Evolutionary conservation across 2,113 vertebrate genomes (phyloP), one percentile per base, ranked within the genome.

Genomic region (Scomber scombrus): DNA sequence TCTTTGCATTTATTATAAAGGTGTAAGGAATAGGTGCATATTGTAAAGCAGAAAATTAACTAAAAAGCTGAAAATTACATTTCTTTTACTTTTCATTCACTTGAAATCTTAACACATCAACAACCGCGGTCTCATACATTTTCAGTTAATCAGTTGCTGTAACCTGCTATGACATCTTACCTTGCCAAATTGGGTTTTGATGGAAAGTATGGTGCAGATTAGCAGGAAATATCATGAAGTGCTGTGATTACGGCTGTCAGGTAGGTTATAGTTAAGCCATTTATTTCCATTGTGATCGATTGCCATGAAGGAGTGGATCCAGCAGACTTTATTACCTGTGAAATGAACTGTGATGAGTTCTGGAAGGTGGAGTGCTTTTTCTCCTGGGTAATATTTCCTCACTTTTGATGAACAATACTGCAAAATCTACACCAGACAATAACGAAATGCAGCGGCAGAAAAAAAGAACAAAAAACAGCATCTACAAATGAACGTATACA

Each of bases 321-420:
- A 29, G 71, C 78, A 73, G 81, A 86, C 87, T 87, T 88, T 88
- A 92, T 91, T 90, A 90, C 88, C 85, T 86, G 82, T 86, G 82
- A 91, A 92, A 93, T 82, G 61, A 92, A 88, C 84, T 89, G 82
- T 84, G 88, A 89, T 93, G 90, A 85, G 87, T 84, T 89, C 78
- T 78, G 82, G 66, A 86, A 78, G 80, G 78, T 81, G 82, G 82
- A 82, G 67, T 62, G 68, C 51, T 78, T 78, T 67, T 29, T 43
- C 71, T 21, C 26, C 2, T 0, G 11, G 29, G 45, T 84, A 65
- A 89, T 87, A 85, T 81, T 87, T 51, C 78, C 65, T 66, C 40
- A 40, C 7, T 70, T 88, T 88, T 89, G 71, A 89, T 89, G 71
- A 87, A 80, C 75, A 85, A 73, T 56, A 34, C 46, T 34, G 29